Conservation (phyloP, 1,140 invertebrate species). For the Cepaea nemoralis region DNA sequence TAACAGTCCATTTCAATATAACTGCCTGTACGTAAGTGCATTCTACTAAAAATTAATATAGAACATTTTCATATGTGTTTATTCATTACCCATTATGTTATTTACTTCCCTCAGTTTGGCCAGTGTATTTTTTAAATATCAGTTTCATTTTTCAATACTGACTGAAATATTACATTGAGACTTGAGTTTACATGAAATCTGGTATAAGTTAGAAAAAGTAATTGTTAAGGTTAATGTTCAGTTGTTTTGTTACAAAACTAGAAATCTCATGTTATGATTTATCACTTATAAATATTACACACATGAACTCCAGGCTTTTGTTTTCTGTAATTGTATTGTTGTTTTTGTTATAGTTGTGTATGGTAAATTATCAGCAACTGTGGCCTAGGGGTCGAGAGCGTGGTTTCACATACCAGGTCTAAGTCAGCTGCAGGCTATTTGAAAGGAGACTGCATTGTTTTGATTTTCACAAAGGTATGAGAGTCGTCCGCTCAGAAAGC, state of each 20-base stretch:
- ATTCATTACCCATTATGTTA: not conserved
- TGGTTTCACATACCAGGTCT: no score
- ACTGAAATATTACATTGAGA: not conserved
- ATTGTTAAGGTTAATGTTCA: not conserved
- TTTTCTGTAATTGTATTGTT: not conserved
- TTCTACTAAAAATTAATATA: not conserved
- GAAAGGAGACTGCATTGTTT: no score
- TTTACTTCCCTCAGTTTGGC: not conserved
- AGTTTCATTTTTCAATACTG: not conserved
- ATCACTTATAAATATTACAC: not conserved
- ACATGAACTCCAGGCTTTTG: not conserved
- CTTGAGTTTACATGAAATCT: not conserved
- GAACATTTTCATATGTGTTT: not conserved
- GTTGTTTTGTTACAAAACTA: not conserved
- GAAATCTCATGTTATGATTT: slow-evolving; percentile 5
- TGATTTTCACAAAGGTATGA: no score
- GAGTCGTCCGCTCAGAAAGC: no score
- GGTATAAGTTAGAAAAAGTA: not conserved
- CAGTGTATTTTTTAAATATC: not conserved
- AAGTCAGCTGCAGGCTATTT: no score
- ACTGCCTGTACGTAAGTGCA: not conserved
- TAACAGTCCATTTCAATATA: no score
- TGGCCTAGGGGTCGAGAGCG: no score
- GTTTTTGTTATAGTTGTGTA: no score
- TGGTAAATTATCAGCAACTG: no score